phyloP scores from a whole-genome alignment of 2,888 invertebrate species.

The Enoplolaimus lenunculus region DNA sequence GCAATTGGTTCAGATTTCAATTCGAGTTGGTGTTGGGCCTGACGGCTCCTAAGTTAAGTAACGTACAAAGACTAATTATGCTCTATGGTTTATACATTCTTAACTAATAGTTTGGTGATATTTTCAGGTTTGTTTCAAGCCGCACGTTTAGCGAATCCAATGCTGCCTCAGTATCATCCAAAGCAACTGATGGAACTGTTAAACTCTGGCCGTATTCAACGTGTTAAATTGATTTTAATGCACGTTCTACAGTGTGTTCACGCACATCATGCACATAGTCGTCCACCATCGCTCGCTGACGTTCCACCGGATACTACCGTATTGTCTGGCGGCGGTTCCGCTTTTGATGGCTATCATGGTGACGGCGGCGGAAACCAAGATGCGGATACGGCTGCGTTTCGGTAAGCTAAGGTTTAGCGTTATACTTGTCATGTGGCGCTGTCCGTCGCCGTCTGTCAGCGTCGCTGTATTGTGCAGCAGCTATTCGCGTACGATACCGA shows the following conservation, averaged over 20 bases:
- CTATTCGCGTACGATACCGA: too few relatives aligned
- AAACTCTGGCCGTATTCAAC: conserved; percentile 89
- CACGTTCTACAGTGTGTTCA: conserved; percentile 68
- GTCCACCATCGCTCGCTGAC: conserved; percentile 28
- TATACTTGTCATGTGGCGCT: too few relatives aligned
- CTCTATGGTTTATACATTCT: too few relatives aligned
- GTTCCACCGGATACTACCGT: not conserved
- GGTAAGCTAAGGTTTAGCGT: too few relatives aligned
- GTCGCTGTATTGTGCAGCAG: too few relatives aligned
- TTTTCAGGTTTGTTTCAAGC: conserved; percentile 71
- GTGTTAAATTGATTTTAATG: conserved; percentile 93
- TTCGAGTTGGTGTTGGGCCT: too few relatives aligned
- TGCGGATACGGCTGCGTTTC: not conserved
- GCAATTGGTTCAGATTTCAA: too few relatives aligned
- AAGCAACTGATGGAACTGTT: conserved; percentile 94
- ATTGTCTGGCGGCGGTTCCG: not conserved
- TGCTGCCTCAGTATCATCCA: conserved; percentile 95
- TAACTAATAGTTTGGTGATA: too few relatives aligned
- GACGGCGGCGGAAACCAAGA: not conserved
- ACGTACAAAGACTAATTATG: too few relatives aligned
- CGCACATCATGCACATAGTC: conserved; percentile 35
- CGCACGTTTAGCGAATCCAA: conserved; percentile 86
- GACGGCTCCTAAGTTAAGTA: too few relatives aligned
- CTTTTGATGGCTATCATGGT: not conserved
- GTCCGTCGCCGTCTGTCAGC: too few relatives aligned